Base-by-base conservation (phyloP, 2,888 invertebrate species). In the Clunio marinus region DNA sequence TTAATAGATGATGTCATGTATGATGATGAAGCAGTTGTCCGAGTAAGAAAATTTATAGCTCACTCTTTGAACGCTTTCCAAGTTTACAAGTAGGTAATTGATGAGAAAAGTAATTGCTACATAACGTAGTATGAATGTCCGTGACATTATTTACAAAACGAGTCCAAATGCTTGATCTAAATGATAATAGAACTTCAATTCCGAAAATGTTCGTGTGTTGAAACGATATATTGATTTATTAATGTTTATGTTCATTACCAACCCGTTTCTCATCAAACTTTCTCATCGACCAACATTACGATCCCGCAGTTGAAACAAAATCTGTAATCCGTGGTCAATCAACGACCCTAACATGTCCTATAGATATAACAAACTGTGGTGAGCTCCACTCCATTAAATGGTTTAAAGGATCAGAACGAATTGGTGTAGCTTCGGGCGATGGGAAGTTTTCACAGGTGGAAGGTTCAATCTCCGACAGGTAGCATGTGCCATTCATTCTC, bases 381-480 rank as follows among this genome's bases (percentile, higher is more conserved):
- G 85, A 84, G 71, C 81, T 89, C 71, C 89, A 89, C 80, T 88
- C 87, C 75, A 85, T 89, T 75, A 89, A 89, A 78, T 89, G 89
- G 89, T 88, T 88, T 78, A 84, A 86, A 72, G 88, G 86, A 70
- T 76, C 76, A 70, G 75, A 75, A 70, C 76, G 79, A 69, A 77
- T 79, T 65, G 79, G 78, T n/a, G 78, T 79, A n/a, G 76, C 78
- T 73, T 75, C 78, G 65, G 74, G 78, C 59, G 78, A 77, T 70
- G 78, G 78, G 37, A 76, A 77, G 73, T 76, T 77, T 71, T 76
- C 77, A 28, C 77, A 75, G 71, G 77, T 79, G 69, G 75, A 76
- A 63, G 74, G 75, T 69, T 76, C 75, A 70, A 77, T 75, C 74
- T 74, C 75, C 72, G 75, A 76, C 72, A 76, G 79, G 79, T 78